These are phyloP conservation scores for Holotrichia oblita DNA, from an alignment of 1,140 invertebrate species.

Conservation along the genomic window DNA sequence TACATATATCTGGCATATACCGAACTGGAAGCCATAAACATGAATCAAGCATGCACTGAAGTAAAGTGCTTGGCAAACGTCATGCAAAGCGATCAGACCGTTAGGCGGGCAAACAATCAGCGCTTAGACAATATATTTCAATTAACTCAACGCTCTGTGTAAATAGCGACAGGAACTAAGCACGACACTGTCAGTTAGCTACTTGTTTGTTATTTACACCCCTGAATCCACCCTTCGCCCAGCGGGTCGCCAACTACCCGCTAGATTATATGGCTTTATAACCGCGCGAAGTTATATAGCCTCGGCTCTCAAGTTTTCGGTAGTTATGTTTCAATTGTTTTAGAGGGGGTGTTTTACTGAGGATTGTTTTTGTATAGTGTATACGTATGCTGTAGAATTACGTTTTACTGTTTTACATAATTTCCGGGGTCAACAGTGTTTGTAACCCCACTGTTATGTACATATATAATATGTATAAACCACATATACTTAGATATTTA, in stretches of 20 bases:
- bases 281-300: slow-evolving; percentile 44
- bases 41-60: slow-evolving; percentile 46
- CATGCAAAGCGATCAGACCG: slow-evolving; percentile 54
- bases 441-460: background rate
- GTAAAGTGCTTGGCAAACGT: slow-evolving; percentile 50
- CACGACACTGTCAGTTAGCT: slow-evolving; percentile 57
- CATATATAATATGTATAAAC: background rate
- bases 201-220: slow-evolving; percentile 60
- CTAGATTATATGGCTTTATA: slow-evolving; percentile 50
- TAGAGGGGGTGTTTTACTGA: slow-evolving; percentile 22
- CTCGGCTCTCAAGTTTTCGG: slow-evolving; percentile 41
- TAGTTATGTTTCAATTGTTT: slow-evolving; percentile 46
- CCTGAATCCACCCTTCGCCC: slow-evolving; percentile 44
- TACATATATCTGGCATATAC: slow-evolving; percentile 4
- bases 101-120: slow-evolving; percentile 56
- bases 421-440: background rate
- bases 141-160: slow-evolving; percentile 54
- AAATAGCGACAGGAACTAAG: slow-evolving; percentile 48
- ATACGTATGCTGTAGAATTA: background rate
- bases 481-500: background rate
- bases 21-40: slow-evolving; percentile 48
- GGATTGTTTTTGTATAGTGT: slow-evolving; percentile 40
- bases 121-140: slow-evolving; percentile 59
- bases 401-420: slow-evolving; percentile 35
- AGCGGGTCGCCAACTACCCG: slow-evolving; percentile 48